These are phyloP conservation scores for Rattus norvegicus DNA, from an alignment of 2,113 vertebrate genomes.

Conservation along the genomic window DNA sequence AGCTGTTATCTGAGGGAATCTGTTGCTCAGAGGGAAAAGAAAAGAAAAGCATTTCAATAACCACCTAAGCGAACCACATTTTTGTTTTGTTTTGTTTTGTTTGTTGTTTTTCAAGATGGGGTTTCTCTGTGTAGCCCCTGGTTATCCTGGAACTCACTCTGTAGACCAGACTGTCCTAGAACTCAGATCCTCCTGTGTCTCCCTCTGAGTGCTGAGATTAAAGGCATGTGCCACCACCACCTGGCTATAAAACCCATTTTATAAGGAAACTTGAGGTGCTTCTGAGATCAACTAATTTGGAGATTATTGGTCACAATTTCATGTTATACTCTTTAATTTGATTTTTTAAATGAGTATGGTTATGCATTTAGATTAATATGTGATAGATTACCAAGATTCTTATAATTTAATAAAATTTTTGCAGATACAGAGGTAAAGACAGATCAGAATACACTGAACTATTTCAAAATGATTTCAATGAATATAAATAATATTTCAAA, in stretches of 20 bases:
- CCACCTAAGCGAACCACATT: neutral
- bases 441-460: neutral
- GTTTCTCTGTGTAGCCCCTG: neutral
- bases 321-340: slow-evolving; percentile 1
- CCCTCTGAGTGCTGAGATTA: neutral
- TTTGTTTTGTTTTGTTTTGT: neutral
- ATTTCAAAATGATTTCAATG: neutral
- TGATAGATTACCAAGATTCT: neutral
- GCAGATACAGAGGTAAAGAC: neutral
- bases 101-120: neutral
- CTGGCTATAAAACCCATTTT: neutral
- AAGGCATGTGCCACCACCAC: neutral
- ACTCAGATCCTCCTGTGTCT: neutral
- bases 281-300: neutral
- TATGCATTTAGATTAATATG: neutral
- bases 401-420: neutral
- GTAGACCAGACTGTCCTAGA: neutral
- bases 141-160: neutral
- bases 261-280: slow-evolving; percentile 23
- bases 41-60: neutral
- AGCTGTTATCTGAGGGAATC: neutral
- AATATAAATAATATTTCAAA: neutral
- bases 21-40: neutral
- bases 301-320: neutral
- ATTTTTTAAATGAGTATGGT: slow-evolving; percentile 24